Conservation (phyloP, 2,113 vertebrate species). For the Cynopterus brachyotis region DNA sequence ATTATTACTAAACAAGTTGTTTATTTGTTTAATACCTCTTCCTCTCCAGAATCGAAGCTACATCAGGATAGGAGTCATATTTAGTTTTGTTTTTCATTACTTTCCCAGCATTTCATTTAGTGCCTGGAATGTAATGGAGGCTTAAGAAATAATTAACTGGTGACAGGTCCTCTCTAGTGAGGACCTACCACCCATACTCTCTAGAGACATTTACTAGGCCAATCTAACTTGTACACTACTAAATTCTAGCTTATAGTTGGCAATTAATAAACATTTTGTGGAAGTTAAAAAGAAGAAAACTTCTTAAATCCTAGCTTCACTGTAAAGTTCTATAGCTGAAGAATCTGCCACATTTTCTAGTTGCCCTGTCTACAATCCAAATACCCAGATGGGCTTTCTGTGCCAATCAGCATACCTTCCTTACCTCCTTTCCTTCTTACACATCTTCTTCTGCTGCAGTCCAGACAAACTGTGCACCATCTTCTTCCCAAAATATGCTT, state of each 20-base stretch:
- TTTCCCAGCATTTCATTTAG: neutral
- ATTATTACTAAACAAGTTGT: neutral
- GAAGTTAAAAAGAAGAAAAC: neutral
- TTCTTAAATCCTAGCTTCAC: neutral
- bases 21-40: neutral
- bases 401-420: neutral
- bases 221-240: neutral
- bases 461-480: neutral
- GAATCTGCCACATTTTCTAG: neutral
- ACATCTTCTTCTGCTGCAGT: neutral
- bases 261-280: neutral
- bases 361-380: neutral
- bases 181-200: neutral
- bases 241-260: neutral
- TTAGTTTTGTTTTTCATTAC: neutral
- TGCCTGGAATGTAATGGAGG: neutral
- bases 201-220: neutral
- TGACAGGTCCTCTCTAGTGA: neutral
- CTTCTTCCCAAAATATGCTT: neutral
- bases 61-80: rapidly evolving
- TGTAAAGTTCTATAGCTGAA: neutral
- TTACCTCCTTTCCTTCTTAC: neutral
- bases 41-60: neutral
- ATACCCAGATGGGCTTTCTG: neutral
- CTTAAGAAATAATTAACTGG: neutral